phyloP scores from a whole-genome alignment of 2,113 vertebrate species.

The Spea bombifrons region DNA sequence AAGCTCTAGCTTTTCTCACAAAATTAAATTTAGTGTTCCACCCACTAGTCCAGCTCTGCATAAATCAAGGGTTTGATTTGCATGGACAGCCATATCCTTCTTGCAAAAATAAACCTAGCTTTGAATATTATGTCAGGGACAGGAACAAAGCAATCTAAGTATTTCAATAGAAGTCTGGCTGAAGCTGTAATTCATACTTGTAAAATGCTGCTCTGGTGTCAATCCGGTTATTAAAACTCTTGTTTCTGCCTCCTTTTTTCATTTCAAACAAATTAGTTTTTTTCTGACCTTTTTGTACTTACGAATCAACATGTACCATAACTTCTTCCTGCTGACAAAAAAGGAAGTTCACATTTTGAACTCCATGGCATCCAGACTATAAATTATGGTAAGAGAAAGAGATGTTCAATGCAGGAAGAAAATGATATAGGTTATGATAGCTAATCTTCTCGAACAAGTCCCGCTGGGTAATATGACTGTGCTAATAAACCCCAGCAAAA shows the following conservation, averaged over 20 bases:
- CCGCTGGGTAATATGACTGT: not conserved
- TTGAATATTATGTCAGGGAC: conserved; percentile 84
- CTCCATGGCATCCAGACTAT: conserved; percentile 16
- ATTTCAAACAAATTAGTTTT: conserved; percentile 77
- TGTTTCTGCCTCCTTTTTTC: conserved; percentile 72
- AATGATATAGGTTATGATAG: conserved; percentile 17
- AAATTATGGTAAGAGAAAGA: conserved; percentile 26
- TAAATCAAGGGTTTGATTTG: conserved; percentile 97
- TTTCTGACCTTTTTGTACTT: conserved; percentile 66
- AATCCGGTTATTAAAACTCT: conserved; percentile 87
- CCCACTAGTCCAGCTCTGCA: conserved; percentile 81
- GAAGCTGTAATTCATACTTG: conserved; percentile 75
- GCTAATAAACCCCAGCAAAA: not conserved
- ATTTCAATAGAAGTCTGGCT: conserved; percentile 79
- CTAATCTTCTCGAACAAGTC: not conserved
- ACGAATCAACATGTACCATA: conserved; percentile 65
- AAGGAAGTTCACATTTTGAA: conserved; percentile 19
- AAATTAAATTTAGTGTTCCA: conserved; percentile 99
- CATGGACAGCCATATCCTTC: conserved; percentile 80
- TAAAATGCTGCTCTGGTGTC: conserved; percentile 81
- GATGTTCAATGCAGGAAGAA: not conserved
- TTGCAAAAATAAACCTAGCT: conserved; percentile 82
- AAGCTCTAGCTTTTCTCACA: conserved; percentile 76
- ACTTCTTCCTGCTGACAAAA: conserved; percentile 48
- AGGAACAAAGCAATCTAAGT: conserved; percentile 87